These are phyloP conservation scores for Pocillopora grandis DNA, from an alignment of 92 coral and sea anemone genomes.

Conservation along the genomic window DNA sequence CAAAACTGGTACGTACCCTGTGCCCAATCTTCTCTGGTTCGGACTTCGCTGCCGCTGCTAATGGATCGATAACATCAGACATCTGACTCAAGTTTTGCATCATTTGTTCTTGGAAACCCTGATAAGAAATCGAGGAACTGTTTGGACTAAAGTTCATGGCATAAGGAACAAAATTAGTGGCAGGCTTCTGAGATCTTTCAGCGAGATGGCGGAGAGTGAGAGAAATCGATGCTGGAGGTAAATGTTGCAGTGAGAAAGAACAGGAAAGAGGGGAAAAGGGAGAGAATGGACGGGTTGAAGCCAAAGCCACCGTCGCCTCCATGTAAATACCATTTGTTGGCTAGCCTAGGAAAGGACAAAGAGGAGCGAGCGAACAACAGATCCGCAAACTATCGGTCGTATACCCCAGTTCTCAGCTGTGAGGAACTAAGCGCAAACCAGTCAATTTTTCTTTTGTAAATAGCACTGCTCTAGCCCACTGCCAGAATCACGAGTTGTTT, in stretches of 20 bases:
- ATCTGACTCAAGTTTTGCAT: constrained; percentile 89
- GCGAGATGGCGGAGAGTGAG: neutral
- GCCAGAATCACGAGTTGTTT: neutral
- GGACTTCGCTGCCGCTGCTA: constrained; percentile 88
- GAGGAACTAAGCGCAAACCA: too few species aligned
- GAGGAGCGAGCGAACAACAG: too few species aligned
- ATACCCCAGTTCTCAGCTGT: too few species aligned
- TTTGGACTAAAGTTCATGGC: neutral
- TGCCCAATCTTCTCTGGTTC: constrained; percentile 96
- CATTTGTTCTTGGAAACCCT: constrained; percentile 99
- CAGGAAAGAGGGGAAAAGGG: neutral
- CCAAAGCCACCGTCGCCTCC: neutral
- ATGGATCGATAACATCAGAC: constrained; percentile 81
- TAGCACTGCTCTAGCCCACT: too few species aligned
- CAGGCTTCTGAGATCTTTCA: neutral
- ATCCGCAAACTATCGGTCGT: too few species aligned
- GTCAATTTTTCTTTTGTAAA: too few species aligned
- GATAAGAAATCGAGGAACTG: constrained; percentile 13
- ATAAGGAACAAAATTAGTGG: neutral
- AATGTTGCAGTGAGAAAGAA: too few species aligned
- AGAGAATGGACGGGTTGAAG: neutral
- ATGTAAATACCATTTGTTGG: too few species aligned
- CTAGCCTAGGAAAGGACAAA: too few species aligned
- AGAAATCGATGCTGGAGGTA: neutral
- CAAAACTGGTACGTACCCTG: constrained; percentile 53